Conservation (phyloP, 2,797 vertebrate genomes). For the Neosilurus mollespiculum region DNA sequence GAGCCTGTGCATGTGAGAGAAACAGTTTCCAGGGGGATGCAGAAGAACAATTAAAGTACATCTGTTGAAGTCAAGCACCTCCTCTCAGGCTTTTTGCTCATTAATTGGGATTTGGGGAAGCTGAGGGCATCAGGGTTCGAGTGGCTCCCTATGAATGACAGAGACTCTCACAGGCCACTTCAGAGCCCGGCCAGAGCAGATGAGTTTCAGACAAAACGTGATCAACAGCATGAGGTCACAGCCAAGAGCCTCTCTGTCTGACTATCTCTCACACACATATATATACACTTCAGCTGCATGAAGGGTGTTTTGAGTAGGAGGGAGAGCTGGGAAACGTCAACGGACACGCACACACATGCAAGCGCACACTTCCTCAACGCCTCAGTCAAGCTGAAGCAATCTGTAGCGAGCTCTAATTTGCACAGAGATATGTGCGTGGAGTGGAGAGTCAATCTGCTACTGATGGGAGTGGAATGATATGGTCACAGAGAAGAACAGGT, state of each 20-base stretch:
- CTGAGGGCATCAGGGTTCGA: constrained; percentile 77
- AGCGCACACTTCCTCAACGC: constrained; percentile 50
- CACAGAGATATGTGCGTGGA: constrained; percentile 24
- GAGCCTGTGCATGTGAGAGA: constrained; percentile 66
- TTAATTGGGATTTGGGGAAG: constrained; percentile 81
- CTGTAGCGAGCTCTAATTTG: constrained; percentile 37
- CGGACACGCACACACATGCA: constrained; percentile 20
- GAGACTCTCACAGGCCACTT: constrained; percentile 67
- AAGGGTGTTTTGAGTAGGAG: constrained; percentile 63
- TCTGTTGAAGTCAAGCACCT: constrained; percentile 76
- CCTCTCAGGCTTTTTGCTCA: constrained; percentile 77
- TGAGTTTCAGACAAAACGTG: constrained; percentile 77
- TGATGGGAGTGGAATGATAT: constrained; percentile 29
- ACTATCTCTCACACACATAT: constrained; percentile 48
- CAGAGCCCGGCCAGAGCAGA: constrained; percentile 66
- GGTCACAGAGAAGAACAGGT: background rate
- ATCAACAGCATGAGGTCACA: constrained; percentile 75
- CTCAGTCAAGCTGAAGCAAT: constrained; percentile 42
- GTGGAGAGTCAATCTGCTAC: constrained; percentile 28
- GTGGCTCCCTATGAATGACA: constrained; percentile 75
- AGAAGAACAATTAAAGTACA: constrained; percentile 80
- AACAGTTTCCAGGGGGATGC: constrained; percentile 73
- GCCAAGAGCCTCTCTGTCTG: constrained; percentile 57
- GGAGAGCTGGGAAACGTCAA: constrained; percentile 46
- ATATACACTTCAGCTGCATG: constrained; percentile 54